These are phyloP conservation scores for Chironomus striatipennis DNA, from an alignment of 1,140 invertebrate genomes.

Conservation along the genomic window DNA sequence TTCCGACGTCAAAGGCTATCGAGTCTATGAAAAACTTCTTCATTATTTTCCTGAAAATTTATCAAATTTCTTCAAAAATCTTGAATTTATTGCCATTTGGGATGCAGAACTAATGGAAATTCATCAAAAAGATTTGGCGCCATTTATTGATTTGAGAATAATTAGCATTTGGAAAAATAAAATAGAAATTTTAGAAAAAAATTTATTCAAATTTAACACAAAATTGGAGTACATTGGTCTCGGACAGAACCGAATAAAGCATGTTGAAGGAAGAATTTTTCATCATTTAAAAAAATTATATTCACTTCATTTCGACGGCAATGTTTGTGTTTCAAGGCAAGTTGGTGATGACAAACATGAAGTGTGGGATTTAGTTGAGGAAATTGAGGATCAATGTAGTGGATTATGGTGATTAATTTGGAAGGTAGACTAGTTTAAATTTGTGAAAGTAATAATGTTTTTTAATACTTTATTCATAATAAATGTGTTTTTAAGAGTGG, in stretches of 20 bases:
- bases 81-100: conserved; percentile 1
- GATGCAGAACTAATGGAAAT: background rate
- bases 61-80: background rate
- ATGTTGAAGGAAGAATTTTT: conserved; percentile 7
- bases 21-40: background rate
- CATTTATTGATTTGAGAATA: background rate
- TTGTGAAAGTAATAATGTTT: too few relatives aligned
- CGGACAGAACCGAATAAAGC: background rate
- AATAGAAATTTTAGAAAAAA: background rate
- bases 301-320: background rate
- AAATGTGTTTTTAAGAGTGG: too few relatives aligned
- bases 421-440: too few relatives aligned
- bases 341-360: background rate
- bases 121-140: background rate
- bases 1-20: background rate
- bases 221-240: background rate
- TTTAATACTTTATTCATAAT: too few relatives aligned
- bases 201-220: background rate
- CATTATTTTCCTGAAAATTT: background rate
- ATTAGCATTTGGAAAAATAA: background rate
- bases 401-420: background rate
- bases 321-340: background rate
- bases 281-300: background rate
- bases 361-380: background rate
- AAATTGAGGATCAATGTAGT: background rate